Evolutionary conservation across 2,797 vertebrate species (phyloP).

Genomic region (Sitta carolinensis): DNA sequence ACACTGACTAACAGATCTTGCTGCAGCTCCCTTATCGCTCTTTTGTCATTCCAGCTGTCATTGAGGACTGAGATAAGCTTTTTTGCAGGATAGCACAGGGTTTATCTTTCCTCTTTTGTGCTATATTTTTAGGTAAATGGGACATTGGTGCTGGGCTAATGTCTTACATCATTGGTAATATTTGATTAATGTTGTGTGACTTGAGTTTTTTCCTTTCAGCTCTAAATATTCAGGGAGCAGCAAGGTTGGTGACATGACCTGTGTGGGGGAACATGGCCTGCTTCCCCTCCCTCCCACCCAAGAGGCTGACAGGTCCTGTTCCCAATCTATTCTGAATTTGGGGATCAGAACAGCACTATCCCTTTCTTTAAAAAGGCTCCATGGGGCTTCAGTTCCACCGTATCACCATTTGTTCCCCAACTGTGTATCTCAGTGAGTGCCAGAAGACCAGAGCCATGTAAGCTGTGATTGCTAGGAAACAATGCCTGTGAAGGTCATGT

Average conservation of each 20-base stretch:
- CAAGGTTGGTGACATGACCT: neutral
- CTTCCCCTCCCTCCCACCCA: neutral
- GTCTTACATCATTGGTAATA: neutral
- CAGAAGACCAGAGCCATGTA: neutral
- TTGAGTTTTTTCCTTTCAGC: neutral
- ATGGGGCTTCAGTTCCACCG: neutral
- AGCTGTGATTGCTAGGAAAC: neutral
- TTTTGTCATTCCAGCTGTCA: conserved; percentile 39
- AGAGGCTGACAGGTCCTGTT: neutral
- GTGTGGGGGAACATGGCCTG: neutral
- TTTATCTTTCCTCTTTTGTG: neutral
- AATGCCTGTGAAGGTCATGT: neutral
- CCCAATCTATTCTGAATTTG: neutral
- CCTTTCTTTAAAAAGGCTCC: neutral
- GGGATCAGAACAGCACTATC: neutral
- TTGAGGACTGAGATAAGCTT: conserved; percentile 27
- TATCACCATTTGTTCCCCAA: neutral
- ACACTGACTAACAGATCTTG: neutral
- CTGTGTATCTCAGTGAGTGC: neutral
- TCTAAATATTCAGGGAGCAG: neutral
- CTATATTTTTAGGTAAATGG: conserved; percentile 17
- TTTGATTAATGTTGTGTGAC: neutral
- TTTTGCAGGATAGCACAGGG: neutral
- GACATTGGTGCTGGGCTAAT: neutral
- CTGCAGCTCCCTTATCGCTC: neutral